Percentiles rank a stretch among this genome's conserved stretches.
Evolutionary conservation across 2,888 invertebrate species (phyloP).

Genomic region (Darwinula stevensoni): DNA sequence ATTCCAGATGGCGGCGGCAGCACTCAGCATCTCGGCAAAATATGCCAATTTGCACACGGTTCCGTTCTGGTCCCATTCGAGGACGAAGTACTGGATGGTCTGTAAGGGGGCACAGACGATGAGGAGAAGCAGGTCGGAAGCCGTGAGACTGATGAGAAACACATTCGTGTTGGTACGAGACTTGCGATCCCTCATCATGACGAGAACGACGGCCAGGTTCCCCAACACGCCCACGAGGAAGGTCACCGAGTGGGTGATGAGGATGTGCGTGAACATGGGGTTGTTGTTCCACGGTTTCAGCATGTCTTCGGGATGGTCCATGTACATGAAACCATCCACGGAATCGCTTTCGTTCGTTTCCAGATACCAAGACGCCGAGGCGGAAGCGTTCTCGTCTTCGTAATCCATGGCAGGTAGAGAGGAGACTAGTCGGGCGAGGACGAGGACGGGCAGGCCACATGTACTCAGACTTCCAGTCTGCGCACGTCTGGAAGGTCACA

Average conservation of each 20-base stretch:
- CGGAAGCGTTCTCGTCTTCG: too few relatives aligned
- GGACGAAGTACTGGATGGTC: conserved; percentile 16
- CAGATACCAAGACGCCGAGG: too few relatives aligned
- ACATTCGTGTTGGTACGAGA: conserved; percentile 11
- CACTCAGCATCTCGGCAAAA: conserved; percentile 20
- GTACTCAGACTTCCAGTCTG: too few relatives aligned
- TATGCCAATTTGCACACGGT: conserved; percentile 20
- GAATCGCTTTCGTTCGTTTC: too few relatives aligned
- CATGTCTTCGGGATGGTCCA: conserved; percentile 14
- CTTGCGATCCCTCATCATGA: conserved; percentile 15
- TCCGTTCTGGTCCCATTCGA: conserved; percentile 17
- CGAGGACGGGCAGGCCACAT: too few relatives aligned
- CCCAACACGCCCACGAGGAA: conserved; percentile 19
- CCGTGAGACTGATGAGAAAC: conserved; percentile 13
- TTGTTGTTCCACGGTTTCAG: conserved; percentile 13
- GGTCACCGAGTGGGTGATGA: conserved; percentile 13
- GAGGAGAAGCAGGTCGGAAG: conserved; percentile 20
- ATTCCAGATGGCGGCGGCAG: conserved; percentile 21
- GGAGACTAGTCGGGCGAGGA: too few relatives aligned
- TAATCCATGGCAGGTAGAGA: too few relatives aligned
- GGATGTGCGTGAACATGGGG: conserved; percentile 13
- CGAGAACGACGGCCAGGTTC: conserved; percentile 18
- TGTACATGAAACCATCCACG: too few relatives aligned
- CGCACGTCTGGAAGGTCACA: too few relatives aligned
- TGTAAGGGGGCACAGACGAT: conserved; percentile 20